A percentile compares a stretch with the other conserved stretches of the same genome.
Evolutionary conservation across 1,140 invertebrate species (phyloP).

Genomic region (Chlorops oryzae): DNA sequence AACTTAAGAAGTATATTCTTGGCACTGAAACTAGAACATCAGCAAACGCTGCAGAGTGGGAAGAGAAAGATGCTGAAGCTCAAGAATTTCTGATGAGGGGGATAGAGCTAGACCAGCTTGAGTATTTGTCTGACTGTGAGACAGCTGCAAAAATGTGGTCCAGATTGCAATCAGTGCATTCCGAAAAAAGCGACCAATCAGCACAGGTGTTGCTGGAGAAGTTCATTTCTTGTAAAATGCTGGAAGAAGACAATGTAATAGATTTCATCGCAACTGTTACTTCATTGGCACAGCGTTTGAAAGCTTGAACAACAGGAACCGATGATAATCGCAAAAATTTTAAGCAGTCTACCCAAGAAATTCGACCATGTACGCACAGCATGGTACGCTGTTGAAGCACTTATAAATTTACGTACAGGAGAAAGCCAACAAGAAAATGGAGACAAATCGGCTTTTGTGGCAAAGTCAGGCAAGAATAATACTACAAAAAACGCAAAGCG

Average conservation of each 20-base stretch:
- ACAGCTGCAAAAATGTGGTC: slow-evolving; percentile 6
- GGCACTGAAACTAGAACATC: not conserved
- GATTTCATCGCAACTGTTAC: slow-evolving; percentile 1
- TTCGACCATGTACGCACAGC: slow-evolving; percentile 10
- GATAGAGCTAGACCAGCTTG: slow-evolving; percentile 1
- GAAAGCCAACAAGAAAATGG: too few species aligned
- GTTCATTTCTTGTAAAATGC: slow-evolving; percentile 8
- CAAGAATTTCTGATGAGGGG: slow-evolving; percentile 6
- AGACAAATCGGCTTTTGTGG: too few species aligned
- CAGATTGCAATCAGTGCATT: not conserved
- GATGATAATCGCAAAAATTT: slow-evolving; percentile 9
- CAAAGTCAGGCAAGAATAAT: too few species aligned
- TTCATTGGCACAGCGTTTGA: slow-evolving; percentile 3
- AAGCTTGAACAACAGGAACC: slow-evolving; percentile 8
- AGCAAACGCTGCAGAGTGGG: not conserved
- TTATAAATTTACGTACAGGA: too few species aligned
- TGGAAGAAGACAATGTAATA: not conserved
- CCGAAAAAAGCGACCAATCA: slow-evolving; percentile 4
- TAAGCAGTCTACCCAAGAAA: slow-evolving; percentile 3
- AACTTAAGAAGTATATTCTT: too few species aligned
- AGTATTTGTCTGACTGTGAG: slow-evolving; percentile 2
- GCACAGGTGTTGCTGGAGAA: slow-evolving; percentile 5
- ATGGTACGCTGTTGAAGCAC: slow-evolving; percentile 7
- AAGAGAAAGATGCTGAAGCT: slow-evolving; percentile 6
- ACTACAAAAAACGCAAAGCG: not conserved